Evolutionary conservation across 2,113 vertebrate species (phyloP).

Genomic region (Cyrtonyx montezumae): DNA sequence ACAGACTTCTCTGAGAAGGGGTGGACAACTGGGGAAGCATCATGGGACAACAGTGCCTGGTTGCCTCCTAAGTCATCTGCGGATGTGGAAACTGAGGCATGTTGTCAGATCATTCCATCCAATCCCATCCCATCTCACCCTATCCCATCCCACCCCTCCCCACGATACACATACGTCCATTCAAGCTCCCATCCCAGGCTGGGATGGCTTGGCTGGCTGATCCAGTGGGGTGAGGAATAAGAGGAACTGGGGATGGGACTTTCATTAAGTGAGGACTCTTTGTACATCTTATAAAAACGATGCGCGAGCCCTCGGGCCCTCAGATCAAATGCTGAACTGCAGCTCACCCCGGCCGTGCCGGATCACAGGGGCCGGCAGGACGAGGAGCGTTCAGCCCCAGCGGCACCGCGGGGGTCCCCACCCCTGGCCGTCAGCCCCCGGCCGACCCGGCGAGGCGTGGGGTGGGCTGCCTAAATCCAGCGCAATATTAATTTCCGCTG

Average conservation of each 20-base stretch:
- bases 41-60: rapidly evolving
- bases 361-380: constrained; percentile 23
- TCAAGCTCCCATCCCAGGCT: not conserved
- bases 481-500: constrained; percentile 54
- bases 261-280: constrained; percentile 64
- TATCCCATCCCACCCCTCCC: not conserved
- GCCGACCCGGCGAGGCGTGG: not conserved
- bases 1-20: not conserved
- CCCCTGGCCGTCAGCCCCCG: not conserved
- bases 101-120: not conserved
- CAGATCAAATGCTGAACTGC: constrained; percentile 73
- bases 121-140: not conserved
- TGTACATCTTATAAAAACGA: constrained; percentile 56
- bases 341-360: constrained; percentile 38
- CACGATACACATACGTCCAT: not conserved
- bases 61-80: too few species aligned
- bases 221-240: not conserved
- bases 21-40: not conserved
- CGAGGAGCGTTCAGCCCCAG: not conserved
- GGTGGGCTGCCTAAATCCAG: constrained; percentile 39
- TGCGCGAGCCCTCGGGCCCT: constrained; percentile 21
- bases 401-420: not conserved
- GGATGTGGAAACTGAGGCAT: not conserved
- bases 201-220: not conserved
- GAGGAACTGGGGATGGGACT: not conserved